Evolutionary conservation across 2,888 invertebrate genomes (phyloP).

Genomic region (Melinaea marsaeus): DNA sequence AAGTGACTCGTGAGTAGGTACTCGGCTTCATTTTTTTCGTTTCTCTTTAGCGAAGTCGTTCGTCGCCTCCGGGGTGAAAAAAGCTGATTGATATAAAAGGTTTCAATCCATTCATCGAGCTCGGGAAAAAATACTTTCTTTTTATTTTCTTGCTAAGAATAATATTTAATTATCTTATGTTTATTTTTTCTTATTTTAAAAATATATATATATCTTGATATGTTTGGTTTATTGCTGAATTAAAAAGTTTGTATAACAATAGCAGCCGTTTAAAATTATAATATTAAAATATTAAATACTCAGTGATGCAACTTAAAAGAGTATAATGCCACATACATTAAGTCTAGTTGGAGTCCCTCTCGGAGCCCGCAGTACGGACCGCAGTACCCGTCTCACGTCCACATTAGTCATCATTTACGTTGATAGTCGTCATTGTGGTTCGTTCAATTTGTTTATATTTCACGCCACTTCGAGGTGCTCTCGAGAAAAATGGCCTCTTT

Average conservation of each 20-base stretch:
- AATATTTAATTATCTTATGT: conserved; percentile 7
- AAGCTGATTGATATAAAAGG: conserved; percentile 71
- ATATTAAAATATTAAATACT: too few relatives aligned
- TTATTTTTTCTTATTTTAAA: background rate
- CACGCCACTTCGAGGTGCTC: conserved; percentile 71
- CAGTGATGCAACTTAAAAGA: too few relatives aligned
- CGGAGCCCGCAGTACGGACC: conserved; percentile 22
- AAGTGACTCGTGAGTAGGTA: too few relatives aligned
- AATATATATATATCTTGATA: background rate
- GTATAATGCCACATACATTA: background rate
- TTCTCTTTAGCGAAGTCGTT: conserved; percentile 55
- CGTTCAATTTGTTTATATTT: conserved; percentile 78
- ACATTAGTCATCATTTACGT: conserved; percentile 73
- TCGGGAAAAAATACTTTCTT: conserved; percentile 31
- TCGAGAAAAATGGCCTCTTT: conserved; percentile 61
- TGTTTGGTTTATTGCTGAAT: background rate
- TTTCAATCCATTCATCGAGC: conserved; percentile 50
- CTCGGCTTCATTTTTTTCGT: conserved; percentile 45
- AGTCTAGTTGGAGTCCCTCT: conserved; percentile 14
- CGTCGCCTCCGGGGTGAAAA: conserved; percentile 51
- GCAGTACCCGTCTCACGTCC: conserved; percentile 28
- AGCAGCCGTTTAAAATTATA: background rate
- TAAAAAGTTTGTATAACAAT: too few relatives aligned
- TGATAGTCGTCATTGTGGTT: conserved; percentile 65
- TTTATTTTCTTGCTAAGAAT: conserved; percentile 18